Conservation (phyloP, 1,140 invertebrate species). For the Saccostrea cuccullata region DNA sequence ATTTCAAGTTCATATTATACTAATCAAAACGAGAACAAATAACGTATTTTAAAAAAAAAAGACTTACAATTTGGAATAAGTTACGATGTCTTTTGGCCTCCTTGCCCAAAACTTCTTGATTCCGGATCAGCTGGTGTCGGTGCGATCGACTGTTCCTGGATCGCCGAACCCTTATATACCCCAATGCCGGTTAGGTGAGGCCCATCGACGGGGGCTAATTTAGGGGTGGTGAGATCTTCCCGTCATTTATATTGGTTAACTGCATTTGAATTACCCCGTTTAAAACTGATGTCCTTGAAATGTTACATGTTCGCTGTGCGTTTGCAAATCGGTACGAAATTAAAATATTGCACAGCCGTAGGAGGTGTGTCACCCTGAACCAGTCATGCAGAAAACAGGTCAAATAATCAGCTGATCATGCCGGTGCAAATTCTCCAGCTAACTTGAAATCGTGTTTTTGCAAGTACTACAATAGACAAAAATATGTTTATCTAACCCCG, state of each 20-base stretch:
- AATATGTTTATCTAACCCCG: slow-evolving; percentile 3
- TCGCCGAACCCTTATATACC: neutral
- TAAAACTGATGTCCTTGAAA: neutral
- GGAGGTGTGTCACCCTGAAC: neutral
- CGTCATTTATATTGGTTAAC: neutral
- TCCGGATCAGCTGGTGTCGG: slow-evolving; percentile 19
- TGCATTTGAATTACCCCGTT: neutral
- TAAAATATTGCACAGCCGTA: neutral
- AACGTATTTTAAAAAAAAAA: neutral
- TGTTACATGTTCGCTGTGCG: neutral
- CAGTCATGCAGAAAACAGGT: slow-evolving; percentile 24
- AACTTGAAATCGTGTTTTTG: neutral
- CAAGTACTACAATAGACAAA: neutral
- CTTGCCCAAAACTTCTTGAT: slow-evolving; percentile 9
- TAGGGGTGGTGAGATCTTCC: too few relatives aligned
- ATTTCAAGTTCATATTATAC: too few relatives aligned
- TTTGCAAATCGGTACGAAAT: neutral
- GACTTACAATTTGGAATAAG: neutral
- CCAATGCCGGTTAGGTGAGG: slow-evolving; percentile 10
- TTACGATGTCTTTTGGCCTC: neutral
- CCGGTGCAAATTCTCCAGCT: neutral
- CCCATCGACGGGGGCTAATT: neutral
- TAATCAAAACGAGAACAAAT: neutral
- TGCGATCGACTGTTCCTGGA: slow-evolving; percentile 1
- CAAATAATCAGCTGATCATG: slow-evolving; percentile 19